These are phyloP conservation scores for Cryptus viduatorius DNA, from an alignment of 2,888 invertebrate species.

Conservation along the genomic window DNA sequence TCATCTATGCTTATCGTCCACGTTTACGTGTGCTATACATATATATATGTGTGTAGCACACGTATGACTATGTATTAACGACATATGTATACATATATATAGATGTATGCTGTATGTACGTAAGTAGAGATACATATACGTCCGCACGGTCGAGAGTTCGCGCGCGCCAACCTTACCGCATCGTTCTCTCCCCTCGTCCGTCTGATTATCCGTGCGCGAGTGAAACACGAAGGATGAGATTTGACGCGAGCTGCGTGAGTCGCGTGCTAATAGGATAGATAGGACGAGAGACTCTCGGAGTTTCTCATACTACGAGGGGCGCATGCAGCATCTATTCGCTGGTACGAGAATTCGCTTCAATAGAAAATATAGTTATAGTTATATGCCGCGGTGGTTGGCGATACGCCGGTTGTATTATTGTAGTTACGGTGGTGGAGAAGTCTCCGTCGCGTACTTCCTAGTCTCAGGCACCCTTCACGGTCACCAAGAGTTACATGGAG, in stretches of 20 bases:
- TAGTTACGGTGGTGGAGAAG: slow-evolving; percentile 17
- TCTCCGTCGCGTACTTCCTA: slow-evolving; percentile 56
- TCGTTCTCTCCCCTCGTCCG: not conserved
- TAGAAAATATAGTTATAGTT: slow-evolving; percentile 37
- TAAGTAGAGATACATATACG: not conserved
- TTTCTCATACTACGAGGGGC: slow-evolving; percentile 4
- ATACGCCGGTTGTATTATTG: slow-evolving; percentile 18
- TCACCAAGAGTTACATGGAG: slow-evolving; percentile 53
- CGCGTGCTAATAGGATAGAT: slow-evolving; percentile 62
- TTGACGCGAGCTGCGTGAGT: slow-evolving; percentile 62
- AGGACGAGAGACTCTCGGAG: slow-evolving; percentile 27
- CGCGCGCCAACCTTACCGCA: slow-evolving; percentile 17
- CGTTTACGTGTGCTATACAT: not conserved
- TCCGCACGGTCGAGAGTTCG: slow-evolving; percentile 42
- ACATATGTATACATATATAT: not conserved
- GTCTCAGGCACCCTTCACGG: slow-evolving; percentile 49
- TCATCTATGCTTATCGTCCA: not conserved
- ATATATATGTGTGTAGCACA: not conserved
- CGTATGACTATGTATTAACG: not conserved
- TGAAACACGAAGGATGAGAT: slow-evolving; percentile 65
- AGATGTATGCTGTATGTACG: not conserved
- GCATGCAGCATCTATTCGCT: slow-evolving; percentile 32
- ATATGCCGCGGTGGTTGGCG: not conserved
- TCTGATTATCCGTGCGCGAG: slow-evolving; percentile 52
- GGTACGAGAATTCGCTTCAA: slow-evolving; percentile 26